Conservation (phyloP, 2,888 invertebrate genomes). For the Amblyjoppa proteus region DNA sequence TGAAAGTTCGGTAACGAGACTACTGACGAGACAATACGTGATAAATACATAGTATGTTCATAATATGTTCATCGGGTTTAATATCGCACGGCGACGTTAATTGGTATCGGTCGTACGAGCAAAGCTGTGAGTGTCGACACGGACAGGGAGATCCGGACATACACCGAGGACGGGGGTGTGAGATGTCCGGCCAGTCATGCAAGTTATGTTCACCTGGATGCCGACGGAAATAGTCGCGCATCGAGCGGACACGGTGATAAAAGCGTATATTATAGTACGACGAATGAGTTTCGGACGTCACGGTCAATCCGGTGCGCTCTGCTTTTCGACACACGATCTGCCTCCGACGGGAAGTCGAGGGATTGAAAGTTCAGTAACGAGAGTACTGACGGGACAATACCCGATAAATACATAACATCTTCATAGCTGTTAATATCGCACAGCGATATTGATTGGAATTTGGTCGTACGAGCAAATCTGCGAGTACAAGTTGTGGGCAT, state of each 20-base stretch:
- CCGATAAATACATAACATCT: not conserved
- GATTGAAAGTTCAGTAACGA: conserved; percentile 13
- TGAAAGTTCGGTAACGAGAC: conserved; percentile 20
- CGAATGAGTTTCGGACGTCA: too few species aligned
- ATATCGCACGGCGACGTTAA: not conserved
- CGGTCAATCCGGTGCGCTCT: too few species aligned
- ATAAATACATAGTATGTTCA: not conserved
- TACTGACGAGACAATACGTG: not conserved
- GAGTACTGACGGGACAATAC: not conserved
- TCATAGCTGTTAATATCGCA: not conserved
- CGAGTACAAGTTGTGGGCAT: too few species aligned
- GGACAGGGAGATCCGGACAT: too few species aligned
- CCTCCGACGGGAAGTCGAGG: not conserved
- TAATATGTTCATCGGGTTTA: not conserved
- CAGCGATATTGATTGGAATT: not conserved
- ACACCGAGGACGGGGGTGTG: not conserved
- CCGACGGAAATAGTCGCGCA: conserved; percentile 4
- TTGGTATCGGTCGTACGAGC: too few species aligned
- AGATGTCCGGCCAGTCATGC: not conserved
- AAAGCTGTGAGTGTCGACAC: too few species aligned
- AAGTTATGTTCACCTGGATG: conserved; percentile 1
- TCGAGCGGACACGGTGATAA: not conserved
- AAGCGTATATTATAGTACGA: too few species aligned
- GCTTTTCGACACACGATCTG: too few species aligned
- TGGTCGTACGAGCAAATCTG: too few species aligned